These are phyloP conservation scores for Dolichomitus sp. DNA, from an alignment of 2,888 invertebrate species.

Conservation along the genomic window DNA sequence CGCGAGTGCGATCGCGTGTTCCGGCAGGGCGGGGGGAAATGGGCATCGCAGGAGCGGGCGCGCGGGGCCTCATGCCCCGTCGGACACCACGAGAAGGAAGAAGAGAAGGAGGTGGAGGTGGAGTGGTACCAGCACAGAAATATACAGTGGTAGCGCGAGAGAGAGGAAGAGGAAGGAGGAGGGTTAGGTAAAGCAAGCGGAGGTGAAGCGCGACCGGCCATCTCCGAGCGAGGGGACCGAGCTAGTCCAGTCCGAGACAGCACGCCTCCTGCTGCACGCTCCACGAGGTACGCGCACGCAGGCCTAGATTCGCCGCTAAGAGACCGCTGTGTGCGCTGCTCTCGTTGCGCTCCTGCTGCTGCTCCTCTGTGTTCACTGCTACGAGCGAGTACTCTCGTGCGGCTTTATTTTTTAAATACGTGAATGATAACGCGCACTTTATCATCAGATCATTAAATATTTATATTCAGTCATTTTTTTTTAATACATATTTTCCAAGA, in stretches of 20 bases:
- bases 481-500: no score
- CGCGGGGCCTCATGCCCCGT: conserved; percentile 68
- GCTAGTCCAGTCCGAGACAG: conserved; percentile 86
- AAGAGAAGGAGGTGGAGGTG: conserved; percentile 70
- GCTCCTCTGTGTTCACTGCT: conserved; percentile 3
- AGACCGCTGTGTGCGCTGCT: conserved; percentile 55
- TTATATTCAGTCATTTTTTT: background rate
- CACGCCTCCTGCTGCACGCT: conserved; percentile 86
- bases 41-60: conserved; percentile 67
- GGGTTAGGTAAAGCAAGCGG: conserved; percentile 80
- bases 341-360: conserved; percentile 22
- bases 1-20: conserved; percentile 13
- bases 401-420: background rate
- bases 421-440: background rate
- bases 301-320: conserved; percentile 71
- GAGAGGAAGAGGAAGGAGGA: conserved; percentile 76
- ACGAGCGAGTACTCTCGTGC: background rate
- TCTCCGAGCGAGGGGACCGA: conserved; percentile 84
- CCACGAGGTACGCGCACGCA: conserved; percentile 82
- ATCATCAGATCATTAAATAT: background rate
- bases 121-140: conserved; percentile 41
- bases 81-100: conserved; percentile 60
- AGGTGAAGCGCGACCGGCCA: conserved; percentile 85
- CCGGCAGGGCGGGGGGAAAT: conserved; percentile 17
- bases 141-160: conserved; percentile 53